phyloP scores from a whole-genome alignment of 2,113 vertebrate genomes.

The Tychaedon coryphoeus region DNA sequence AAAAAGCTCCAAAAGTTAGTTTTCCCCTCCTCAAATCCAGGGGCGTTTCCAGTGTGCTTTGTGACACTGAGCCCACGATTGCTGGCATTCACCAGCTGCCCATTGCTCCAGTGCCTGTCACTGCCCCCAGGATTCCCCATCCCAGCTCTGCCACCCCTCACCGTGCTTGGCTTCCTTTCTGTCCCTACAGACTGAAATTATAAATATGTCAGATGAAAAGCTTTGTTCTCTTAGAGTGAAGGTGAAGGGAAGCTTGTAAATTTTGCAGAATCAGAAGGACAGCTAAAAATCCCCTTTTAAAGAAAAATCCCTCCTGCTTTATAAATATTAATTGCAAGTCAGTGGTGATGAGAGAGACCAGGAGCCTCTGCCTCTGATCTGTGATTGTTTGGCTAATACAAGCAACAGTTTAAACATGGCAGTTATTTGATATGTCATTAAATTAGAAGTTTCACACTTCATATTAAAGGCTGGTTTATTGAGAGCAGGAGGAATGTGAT shows the following conservation, averaged over 20 bases:
- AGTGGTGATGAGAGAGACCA: slow-evolving; percentile 32
- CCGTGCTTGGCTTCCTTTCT: not conserved
- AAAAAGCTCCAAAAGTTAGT: not conserved
- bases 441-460: slow-evolving; percentile 37
- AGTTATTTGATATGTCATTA: slow-evolving; percentile 51
- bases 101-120: not conserved
- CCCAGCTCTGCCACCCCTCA: not conserved
- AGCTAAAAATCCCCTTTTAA: slow-evolving; percentile 32
- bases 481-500: not conserved
- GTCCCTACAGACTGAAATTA: slow-evolving; percentile 4
- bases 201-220: not conserved
- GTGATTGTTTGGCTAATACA: slow-evolving; percentile 72
- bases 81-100: not conserved
- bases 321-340: slow-evolving; percentile 75
- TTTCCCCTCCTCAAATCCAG: not conserved
- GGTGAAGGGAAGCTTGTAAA: slow-evolving; percentile 51
- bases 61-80: fast-evolving
- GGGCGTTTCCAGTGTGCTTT: not conserved
- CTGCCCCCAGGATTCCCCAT: not conserved
- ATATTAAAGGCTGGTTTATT: not conserved
- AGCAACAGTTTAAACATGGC: slow-evolving; percentile 63
- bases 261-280: slow-evolving; percentile 42
- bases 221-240: not conserved
- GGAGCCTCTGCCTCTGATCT: slow-evolving; percentile 66
- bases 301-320: slow-evolving; percentile 21